These are phyloP conservation scores for Epistrophe grossulariae DNA, from an alignment of 2,888 invertebrate species.

Conservation along the genomic window DNA sequence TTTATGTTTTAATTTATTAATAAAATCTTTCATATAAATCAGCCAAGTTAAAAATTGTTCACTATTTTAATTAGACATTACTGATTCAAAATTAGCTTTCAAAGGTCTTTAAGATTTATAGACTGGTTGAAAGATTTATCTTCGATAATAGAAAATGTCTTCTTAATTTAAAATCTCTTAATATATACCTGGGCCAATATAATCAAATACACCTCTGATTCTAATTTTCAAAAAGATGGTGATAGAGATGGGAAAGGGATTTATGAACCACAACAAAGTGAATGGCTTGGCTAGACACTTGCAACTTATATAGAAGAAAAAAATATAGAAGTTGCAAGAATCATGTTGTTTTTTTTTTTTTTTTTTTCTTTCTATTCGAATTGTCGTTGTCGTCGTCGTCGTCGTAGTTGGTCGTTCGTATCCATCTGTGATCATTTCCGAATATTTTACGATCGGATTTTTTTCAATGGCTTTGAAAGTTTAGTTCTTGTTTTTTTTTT, in stretches of 20 bases:
- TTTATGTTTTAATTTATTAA: too few species aligned
- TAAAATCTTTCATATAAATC: too few species aligned
- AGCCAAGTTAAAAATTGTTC: too few species aligned
- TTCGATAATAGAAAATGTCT: background rate
- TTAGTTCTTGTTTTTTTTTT: slow-evolving; percentile 3
- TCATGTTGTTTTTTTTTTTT: slow-evolving; percentile 53
- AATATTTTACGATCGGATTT: slow-evolving; percentile 65
- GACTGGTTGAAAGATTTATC: too few species aligned
- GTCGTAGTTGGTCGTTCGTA: slow-evolving; percentile 16
- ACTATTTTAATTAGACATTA: too few species aligned
- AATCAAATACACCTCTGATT: slow-evolving; percentile 8
- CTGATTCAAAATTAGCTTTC: too few species aligned
- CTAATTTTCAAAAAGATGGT: slow-evolving; percentile 32
- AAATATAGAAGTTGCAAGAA: slow-evolving; percentile 44
- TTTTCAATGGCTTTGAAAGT: slow-evolving; percentile 44
- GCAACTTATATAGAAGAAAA: slow-evolving; percentile 9
- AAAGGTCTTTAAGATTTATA: too few species aligned
- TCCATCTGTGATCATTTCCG: slow-evolving; percentile 58
- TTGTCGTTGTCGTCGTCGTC: background rate
- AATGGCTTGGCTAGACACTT: slow-evolving; percentile 56
- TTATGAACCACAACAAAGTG: slow-evolving; percentile 65
- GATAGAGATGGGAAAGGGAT: slow-evolving; percentile 72
- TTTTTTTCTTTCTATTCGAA: slow-evolving; percentile 15
- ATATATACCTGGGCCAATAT: background rate
- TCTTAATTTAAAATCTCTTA: background rate